phyloP scores from a whole-genome alignment of 2,888 invertebrate genomes.

The Ochropleura leucogaster region DNA sequence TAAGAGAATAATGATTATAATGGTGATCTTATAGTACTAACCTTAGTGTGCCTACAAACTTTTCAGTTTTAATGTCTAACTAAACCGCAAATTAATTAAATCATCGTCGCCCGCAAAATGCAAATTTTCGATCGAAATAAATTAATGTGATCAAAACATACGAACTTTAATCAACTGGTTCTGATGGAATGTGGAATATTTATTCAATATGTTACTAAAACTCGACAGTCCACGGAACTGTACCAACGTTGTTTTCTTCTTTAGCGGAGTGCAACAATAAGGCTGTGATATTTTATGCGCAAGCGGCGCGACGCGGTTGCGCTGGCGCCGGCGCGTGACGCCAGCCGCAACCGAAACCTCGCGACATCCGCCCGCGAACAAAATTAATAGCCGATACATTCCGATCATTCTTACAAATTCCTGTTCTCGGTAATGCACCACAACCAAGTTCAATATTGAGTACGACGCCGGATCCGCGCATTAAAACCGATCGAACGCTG shows the following conservation, averaged over 20 bases:
- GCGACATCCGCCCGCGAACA: slow-evolving; percentile 76
- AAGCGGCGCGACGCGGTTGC: slow-evolving; percentile 66
- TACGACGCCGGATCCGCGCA: slow-evolving; percentile 71
- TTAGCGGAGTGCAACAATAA: slow-evolving; percentile 67
- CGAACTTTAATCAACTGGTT: slow-evolving; percentile 67
- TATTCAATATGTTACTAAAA: slow-evolving; percentile 67
- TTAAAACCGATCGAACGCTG: slow-evolving; percentile 45
- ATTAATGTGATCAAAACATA: slow-evolving; percentile 64
- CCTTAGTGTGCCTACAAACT: too few relatives aligned
- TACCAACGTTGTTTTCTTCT: slow-evolving; percentile 67
- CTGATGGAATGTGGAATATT: slow-evolving; percentile 70
- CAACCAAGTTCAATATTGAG: slow-evolving; percentile 72
- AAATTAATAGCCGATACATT: slow-evolving; percentile 85
- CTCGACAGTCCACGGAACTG: slow-evolving; percentile 56
- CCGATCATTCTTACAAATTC: slow-evolving; percentile 81
- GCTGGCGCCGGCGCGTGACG: slow-evolving; percentile 80
- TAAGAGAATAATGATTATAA: too few relatives aligned
- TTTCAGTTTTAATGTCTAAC: neutral
- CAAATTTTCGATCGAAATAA: slow-evolving; percentile 60
- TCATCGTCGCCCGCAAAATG: slow-evolving; percentile 65
- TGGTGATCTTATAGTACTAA: too few relatives aligned
- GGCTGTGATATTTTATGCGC: slow-evolving; percentile 69
- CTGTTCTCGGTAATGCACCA: slow-evolving; percentile 77
- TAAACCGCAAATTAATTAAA: slow-evolving; percentile 53
- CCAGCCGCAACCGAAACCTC: slow-evolving; percentile 69